Conservation (phyloP, 2,888 invertebrate genomes). For the Pomacea canaliculata region DNA sequence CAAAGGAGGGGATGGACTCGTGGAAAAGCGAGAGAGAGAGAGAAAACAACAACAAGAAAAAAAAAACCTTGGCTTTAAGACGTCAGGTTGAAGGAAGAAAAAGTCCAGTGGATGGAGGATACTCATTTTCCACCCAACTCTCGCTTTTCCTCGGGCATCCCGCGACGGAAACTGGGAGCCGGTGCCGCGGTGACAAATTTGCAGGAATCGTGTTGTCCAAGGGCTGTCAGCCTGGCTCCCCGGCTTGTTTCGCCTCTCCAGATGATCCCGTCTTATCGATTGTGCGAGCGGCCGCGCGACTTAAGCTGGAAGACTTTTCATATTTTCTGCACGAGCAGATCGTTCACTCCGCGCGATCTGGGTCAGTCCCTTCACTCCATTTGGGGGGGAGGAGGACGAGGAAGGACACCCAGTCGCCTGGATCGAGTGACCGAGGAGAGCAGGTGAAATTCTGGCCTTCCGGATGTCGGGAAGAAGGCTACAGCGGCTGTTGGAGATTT, state of each 20-base stretch:
- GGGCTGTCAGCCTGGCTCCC: neutral
- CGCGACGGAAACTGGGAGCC: neutral
- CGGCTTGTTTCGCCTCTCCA: constrained; percentile 1
- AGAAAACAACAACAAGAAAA: neutral
- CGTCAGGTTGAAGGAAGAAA: constrained; percentile 17
- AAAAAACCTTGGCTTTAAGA: constrained; percentile 1
- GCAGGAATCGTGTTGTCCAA: constrained; percentile 5
- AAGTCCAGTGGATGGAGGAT: neutral
- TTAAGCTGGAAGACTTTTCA: no score
- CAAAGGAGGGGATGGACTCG: no score
- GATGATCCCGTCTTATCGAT: no score
- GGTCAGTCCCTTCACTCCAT: no score
- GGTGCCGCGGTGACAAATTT: constrained; percentile 4
- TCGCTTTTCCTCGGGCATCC: constrained; percentile 1
- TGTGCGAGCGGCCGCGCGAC: no score
- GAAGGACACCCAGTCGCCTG: neutral
- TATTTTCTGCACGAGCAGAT: no score
- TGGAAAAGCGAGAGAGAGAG: constrained; percentile 2
- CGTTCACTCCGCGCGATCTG: no score
- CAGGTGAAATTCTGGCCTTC: constrained; percentile 1
- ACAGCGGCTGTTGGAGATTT: no score
- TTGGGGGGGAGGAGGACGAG: neutral
- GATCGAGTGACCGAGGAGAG: neutral
- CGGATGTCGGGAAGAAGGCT: no score
- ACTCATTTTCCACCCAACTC: neutral